Conservation (phyloP, 1,140 invertebrate species). For the Drosophila sulfurigaster region DNA sequence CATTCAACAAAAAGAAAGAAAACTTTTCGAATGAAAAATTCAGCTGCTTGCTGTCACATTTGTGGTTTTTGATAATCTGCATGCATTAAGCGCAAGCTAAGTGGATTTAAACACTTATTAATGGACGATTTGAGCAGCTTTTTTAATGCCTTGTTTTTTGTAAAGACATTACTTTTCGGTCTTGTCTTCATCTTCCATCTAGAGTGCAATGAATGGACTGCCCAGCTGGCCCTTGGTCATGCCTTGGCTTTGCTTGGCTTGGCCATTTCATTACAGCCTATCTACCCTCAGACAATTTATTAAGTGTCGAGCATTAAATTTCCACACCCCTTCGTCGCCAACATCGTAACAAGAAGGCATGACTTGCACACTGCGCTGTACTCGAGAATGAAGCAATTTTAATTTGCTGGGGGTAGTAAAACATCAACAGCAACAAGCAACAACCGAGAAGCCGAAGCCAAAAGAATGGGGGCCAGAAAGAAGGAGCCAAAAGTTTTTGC, state of each 20-base stretch:
- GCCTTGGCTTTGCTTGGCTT: constrained; percentile 1
- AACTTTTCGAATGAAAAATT: constrained; percentile 78
- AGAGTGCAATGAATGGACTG: constrained; percentile 14
- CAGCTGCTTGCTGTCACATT: constrained; percentile 23
- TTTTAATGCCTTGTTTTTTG: constrained; percentile 2
- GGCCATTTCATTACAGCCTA: constrained; percentile 70
- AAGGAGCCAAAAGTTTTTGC: constrained; percentile 30
- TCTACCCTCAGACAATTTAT: constrained; percentile 69
- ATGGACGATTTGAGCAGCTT: constrained; percentile 2
- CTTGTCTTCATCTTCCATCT: constrained; percentile 25
- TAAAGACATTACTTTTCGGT: constrained; percentile 30
- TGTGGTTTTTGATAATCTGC: constrained; percentile 8
- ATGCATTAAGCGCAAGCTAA: constrained; percentile 36
- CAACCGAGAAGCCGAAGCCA: constrained; percentile 17
- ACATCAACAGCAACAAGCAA: constrained; percentile 72
- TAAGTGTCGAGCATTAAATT: constrained; percentile 76
- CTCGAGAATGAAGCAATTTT: constrained; percentile 76
- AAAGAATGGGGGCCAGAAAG: constrained; percentile 31
- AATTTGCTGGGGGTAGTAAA: constrained; percentile 77
- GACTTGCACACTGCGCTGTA: constrained; percentile 58
- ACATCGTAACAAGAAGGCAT: constrained; percentile 62
- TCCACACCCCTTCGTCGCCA: constrained; percentile 1
- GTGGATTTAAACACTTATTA: constrained; percentile 13
- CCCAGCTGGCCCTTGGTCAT: background rate
- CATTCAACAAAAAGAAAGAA: constrained; percentile 1